Percentiles rank a stretch among this genome's conserved stretches.
phyloP scores from a whole-genome alignment of 2,888 invertebrate genomes.

The Campoplex capitator region DNA sequence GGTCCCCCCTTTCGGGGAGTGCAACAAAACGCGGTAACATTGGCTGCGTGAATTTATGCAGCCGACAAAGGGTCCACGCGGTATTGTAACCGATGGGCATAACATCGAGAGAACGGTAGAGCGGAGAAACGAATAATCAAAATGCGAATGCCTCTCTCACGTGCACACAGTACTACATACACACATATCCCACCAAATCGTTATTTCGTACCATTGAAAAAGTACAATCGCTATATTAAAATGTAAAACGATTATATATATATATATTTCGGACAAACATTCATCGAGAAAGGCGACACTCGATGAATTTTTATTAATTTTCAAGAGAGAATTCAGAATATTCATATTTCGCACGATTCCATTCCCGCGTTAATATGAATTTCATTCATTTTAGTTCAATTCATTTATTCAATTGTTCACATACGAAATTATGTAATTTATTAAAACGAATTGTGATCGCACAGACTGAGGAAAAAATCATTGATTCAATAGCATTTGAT shows the following conservation, averaged over 20 bases:
- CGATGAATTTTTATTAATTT: slow-evolving; percentile 15
- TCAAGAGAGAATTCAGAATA: background rate
- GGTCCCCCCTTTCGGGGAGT: background rate
- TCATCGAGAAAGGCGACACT: background rate
- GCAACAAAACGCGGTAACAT: slow-evolving; percentile 41
- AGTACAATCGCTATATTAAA: slow-evolving; percentile 26
- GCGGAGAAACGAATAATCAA: slow-evolving; percentile 66
- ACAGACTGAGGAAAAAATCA: too few relatives aligned
- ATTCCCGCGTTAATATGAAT: too few relatives aligned
- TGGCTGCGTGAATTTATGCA: slow-evolving; percentile 67
- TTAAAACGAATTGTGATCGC: background rate
- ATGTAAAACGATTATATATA: slow-evolving; percentile 19
- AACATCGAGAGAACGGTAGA: slow-evolving; percentile 57
- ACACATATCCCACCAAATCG: slow-evolving; percentile 29
- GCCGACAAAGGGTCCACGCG: slow-evolving; percentile 66
- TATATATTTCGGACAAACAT: slow-evolving; percentile 8
- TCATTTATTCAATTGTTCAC: background rate
- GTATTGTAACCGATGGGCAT: slow-evolving; percentile 69
- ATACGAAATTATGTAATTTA: background rate
- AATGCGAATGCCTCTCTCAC: slow-evolving; percentile 57
- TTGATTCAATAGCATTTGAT: too few relatives aligned
- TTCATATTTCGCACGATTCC: background rate
- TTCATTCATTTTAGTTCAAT: background rate
- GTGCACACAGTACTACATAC: background rate
- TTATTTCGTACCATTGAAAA: slow-evolving; percentile 44